Evolutionary conservation across 2,888 invertebrate species (phyloP), one percentile per base, ranked within the genome.

Genomic region (Phania funesta): DNA sequence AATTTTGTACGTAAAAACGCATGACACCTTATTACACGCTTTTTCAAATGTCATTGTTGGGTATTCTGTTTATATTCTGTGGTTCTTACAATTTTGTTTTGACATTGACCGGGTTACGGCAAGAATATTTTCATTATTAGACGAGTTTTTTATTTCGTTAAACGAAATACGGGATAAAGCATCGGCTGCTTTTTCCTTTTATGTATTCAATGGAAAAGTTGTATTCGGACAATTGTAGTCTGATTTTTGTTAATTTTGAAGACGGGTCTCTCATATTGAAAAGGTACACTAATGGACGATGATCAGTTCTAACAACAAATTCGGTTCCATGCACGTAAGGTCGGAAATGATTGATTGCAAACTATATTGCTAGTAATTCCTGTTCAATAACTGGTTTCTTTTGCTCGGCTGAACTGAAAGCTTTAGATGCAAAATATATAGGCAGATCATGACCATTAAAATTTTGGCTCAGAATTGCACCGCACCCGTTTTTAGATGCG

Each of bases 171-270:
- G 50, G 13, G 22, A 50, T n/a, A 50, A n/a, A 24, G 50, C 50
- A 24, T 50, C 24, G 9, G 26, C 50, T 11, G 20, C 50, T 20
- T 24, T 50, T 50, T 13, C 50, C 50, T 22, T 50, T 50, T 22
- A 50, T 26, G n/a, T 50, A 24, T 26, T 50, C 50, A 22, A 50
- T 50, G n/a, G 24, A 24, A 50, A 50, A 50, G n/a, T 50, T 24
- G 24, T 50, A 50, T 24, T 50, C 50, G 9, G 50, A 50, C 11
- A 50, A 24, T 50, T 50, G 18, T 13, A 50, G 24, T 24, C 26
- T 22, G 8, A 50, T 50, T 22, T 24, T 24, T 16, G 50, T 50
- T 50, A n/a, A n/a, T n/a, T n/a, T n/a, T n/a, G 50, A 50, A 4
- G 26, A 50, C 13, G 26, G 26, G 24, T 50, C 24, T 50, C 20